These are phyloP conservation scores for Mythimna ferrago DNA, from an alignment of 2,888 invertebrate species.

Conservation along the genomic window DNA sequence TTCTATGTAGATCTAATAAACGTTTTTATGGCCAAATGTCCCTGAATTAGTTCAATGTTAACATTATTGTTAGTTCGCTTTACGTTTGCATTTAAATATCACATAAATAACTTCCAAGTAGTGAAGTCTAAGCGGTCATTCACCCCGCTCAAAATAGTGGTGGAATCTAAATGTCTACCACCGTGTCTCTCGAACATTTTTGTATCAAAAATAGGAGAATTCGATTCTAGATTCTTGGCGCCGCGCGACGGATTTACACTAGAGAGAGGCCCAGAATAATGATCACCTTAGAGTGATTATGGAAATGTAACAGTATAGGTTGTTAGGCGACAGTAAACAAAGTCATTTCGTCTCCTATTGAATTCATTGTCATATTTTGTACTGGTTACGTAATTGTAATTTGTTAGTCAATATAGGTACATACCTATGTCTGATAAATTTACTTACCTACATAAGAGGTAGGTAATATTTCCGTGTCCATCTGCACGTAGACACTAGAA, in stretches of 20 bases:
- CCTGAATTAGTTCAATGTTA: slow-evolving; percentile 62
- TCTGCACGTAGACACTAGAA: too few species aligned
- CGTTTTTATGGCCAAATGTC: slow-evolving; percentile 13
- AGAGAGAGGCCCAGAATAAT: slow-evolving; percentile 28
- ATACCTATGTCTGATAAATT: not conserved
- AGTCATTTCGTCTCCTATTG: slow-evolving; percentile 1
- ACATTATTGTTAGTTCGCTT: slow-evolving; percentile 41
- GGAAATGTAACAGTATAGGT: slow-evolving; percentile 2
- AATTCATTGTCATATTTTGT: slow-evolving; percentile 15
- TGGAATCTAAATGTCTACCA: slow-evolving; percentile 54
- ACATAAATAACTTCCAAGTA: slow-evolving; percentile 58
- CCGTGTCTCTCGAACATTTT: slow-evolving; percentile 40
- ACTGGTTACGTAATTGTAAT: not conserved
- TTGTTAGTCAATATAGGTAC: not conserved
- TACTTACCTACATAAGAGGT: too few species aligned
- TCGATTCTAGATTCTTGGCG: slow-evolving; percentile 51
- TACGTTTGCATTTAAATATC: slow-evolving; percentile 54
- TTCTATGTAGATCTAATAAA: not conserved
- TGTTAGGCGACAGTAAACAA: slow-evolving; percentile 4
- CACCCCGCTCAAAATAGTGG: slow-evolving; percentile 66
- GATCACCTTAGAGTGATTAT: slow-evolving; percentile 12
- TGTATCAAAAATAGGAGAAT: slow-evolving; percentile 60
- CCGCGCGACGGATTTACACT: slow-evolving; percentile 13
- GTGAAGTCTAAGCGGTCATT: slow-evolving; percentile 53
- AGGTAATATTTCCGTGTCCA: too few species aligned